Evolutionary conservation across 2,888 invertebrate genomes (phyloP).

Genomic region (Ormyrus nitidulus): DNA sequence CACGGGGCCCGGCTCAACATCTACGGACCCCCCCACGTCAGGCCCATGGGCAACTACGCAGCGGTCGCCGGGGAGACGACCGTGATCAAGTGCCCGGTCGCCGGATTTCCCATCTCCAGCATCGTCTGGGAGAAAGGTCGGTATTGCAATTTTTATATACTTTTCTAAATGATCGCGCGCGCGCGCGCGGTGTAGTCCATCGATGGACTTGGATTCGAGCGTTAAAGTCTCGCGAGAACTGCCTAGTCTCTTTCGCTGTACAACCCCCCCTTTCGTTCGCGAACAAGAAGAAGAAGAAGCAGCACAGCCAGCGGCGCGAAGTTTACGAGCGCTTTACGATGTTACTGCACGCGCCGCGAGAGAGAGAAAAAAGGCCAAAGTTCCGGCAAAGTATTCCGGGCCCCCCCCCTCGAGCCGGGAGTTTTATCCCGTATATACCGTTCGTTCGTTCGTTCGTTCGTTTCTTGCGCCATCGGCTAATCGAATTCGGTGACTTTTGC

Average conservation of each 20-base stretch:
- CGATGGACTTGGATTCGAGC: too few species aligned
- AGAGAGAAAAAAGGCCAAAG: neutral
- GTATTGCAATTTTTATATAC: constrained; percentile 58
- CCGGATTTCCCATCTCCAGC: constrained; percentile 91
- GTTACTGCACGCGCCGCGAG: constrained; percentile 14
- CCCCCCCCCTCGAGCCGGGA: neutral
- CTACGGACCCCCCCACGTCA: constrained; percentile 90
- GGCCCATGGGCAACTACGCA: constrained; percentile 92
- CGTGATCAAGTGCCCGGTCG: constrained; percentile 91
- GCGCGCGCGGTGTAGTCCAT: too few species aligned
- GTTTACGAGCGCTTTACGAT: constrained; percentile 37
- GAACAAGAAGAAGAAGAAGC: too few species aligned
- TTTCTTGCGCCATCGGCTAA: constrained; percentile 7
- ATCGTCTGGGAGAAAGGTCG: constrained; percentile 94
- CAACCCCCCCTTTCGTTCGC: too few species aligned
- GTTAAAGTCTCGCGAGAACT: too few species aligned
- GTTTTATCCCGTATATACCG: neutral
- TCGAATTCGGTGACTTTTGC: constrained; percentile 31
- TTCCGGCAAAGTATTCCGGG: constrained; percentile 15
- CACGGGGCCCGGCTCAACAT: constrained; percentile 92
- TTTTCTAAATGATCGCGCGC: too few species aligned
- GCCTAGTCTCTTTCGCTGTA: too few species aligned
- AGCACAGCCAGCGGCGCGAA: too few species aligned
- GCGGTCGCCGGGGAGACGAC: constrained; percentile 91
- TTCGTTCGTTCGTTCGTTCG: neutral